Percentiles rank a stretch among this genome's conserved stretches.
phyloP scores from a whole-genome alignment of 2,113 vertebrate genomes.

The Phyllopteryx taeniolatus region DNA sequence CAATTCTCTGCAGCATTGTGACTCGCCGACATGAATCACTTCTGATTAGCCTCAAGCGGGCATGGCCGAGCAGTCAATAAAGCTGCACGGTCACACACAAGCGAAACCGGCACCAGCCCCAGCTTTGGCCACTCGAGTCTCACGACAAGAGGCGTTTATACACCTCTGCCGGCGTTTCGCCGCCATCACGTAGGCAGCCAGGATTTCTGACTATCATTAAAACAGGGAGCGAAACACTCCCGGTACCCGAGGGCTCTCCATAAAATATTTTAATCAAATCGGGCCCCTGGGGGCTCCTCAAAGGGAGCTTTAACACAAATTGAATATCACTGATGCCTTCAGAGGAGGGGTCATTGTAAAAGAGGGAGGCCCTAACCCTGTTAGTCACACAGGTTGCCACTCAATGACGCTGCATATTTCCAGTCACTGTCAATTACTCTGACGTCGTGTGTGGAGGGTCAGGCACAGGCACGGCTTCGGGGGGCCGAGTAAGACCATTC shows the following conservation, averaged over 20 bases:
- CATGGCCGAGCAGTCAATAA: constrained; percentile 44
- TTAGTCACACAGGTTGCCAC: constrained; percentile 75
- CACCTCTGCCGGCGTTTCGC: constrained; percentile 51
- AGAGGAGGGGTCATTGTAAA: constrained; percentile 59
- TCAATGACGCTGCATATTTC: constrained; percentile 79
- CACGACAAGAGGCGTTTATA: constrained; percentile 32
- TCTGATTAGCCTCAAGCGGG: constrained; percentile 69
- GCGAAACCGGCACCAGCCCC: constrained; percentile 53
- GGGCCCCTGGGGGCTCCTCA: constrained; percentile 64
- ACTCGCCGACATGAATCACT: constrained; percentile 66
- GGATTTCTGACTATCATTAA: constrained; percentile 71
- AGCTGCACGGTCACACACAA: constrained; percentile 39
- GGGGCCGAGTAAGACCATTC: constrained; percentile 18
- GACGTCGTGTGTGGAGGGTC: constrained; percentile 72
- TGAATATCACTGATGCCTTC: constrained; percentile 74
- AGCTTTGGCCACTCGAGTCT: constrained; percentile 34
- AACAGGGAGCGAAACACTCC: constrained; percentile 45
- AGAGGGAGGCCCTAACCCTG: constrained; percentile 72
- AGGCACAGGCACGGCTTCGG: constrained; percentile 45
- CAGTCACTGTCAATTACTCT: constrained; percentile 78
- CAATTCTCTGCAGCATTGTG: constrained; percentile 57
- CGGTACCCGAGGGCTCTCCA: constrained; percentile 49
- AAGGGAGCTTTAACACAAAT: constrained; percentile 70
- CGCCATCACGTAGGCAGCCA: constrained; percentile 47
- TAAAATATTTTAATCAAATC: constrained; percentile 75